A percentile compares a stretch with the other conserved stretches of the same genome.
These are phyloP conservation scores for human (Homo sapiens) DNA, from an alignment of 2,113 vertebrate genomes.

Conservation along the genomic window DNA sequence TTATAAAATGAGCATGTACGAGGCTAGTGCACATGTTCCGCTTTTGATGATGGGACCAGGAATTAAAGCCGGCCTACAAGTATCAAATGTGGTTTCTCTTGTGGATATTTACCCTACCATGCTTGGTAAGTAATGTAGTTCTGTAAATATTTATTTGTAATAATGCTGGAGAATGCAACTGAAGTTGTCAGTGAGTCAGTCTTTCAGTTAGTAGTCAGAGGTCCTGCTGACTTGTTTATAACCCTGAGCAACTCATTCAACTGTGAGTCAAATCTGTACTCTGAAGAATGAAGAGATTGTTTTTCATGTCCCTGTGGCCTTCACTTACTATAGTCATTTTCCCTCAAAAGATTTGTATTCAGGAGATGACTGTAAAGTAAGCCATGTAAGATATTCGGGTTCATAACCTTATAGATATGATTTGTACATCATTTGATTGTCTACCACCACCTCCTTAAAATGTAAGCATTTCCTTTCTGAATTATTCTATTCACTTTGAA, in stretches of 20 bases:
- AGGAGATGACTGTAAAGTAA: background rate
- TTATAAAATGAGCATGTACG: conserved; percentile 99
- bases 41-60: conserved; percentile 92
- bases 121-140: conserved; percentile 87
- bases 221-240: background rate
- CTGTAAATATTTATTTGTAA: background rate
- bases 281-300: background rate
- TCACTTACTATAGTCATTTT: background rate
- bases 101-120: conserved; percentile 97
- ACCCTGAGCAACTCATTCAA: conserved; percentile 2
- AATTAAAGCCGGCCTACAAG: conserved; percentile 83
- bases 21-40: conserved; percentile 95
- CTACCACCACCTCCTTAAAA: background rate
- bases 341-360: conserved; percentile 20
- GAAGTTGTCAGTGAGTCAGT: too few species aligned
- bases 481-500: conserved; percentile 13
- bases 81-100: conserved; percentile 90
- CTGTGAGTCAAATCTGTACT: background rate
- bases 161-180: background rate
- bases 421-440: background rate
- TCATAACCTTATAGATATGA: background rate
- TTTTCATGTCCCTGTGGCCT: background rate
- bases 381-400: background rate
- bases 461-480: background rate
- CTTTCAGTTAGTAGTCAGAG: background rate